Conservation (phyloP, 2,797 vertebrate genomes). For the Sebastes flavidus region DNA sequence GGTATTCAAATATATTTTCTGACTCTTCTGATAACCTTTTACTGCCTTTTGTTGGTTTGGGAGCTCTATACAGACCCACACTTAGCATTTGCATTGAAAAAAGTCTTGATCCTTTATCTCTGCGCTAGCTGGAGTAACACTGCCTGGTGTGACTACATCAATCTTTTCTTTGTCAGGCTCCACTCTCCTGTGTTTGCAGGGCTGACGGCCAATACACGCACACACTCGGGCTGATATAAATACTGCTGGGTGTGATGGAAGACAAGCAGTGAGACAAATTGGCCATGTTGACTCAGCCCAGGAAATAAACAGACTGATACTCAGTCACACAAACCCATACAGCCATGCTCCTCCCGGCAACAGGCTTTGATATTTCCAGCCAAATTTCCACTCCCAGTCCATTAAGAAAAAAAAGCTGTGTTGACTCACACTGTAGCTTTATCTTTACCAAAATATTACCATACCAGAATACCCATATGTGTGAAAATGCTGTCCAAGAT, state of each 20-base stretch:
- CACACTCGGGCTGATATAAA: neutral
- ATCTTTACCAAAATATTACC: neutral
- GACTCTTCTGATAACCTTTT: neutral
- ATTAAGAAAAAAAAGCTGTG: neutral
- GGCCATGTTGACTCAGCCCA: conserved; percentile 13
- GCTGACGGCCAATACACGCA: neutral
- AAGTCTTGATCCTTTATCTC: neutral
- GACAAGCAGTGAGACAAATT: conserved; percentile 11
- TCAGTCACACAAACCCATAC: neutral
- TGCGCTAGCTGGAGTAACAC: neutral
- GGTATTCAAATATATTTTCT: neutral
- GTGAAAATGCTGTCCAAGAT: neutral
- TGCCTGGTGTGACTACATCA: neutral
- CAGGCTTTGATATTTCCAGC: neutral
- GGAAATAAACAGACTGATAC: conserved; percentile 21
- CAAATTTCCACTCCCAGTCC: neutral
- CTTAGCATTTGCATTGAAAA: neutral
- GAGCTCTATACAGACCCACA: neutral
- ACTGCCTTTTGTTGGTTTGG: neutral
- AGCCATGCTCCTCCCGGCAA: conserved; percentile 3
- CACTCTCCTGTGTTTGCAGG: neutral
- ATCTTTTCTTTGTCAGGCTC: neutral
- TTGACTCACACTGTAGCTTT: neutral
- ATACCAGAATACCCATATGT: neutral
- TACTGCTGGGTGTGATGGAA: conserved; percentile 1